Evolutionary conservation across 1,140 invertebrate species (phyloP), one percentile per base, ranked within the genome.

Genomic region (Trigoniulus corallinus): DNA sequence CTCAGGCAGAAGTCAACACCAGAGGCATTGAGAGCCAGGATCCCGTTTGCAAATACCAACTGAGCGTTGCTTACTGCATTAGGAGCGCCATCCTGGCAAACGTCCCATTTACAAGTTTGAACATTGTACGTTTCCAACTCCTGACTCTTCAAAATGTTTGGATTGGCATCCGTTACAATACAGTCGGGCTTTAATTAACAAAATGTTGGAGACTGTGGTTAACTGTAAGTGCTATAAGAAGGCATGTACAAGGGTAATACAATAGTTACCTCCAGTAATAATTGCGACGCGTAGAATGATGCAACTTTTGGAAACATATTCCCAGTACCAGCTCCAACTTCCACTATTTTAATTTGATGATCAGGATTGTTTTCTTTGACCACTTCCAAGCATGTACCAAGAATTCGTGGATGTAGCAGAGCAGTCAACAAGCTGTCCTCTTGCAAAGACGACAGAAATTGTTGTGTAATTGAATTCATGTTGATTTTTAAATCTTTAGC

Each of bases 1-100:
- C 71, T 7, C 3, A 51, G 2, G n/a, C 7, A 43, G 3, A 22
- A 3, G 13, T 3, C 3, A 12, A 46, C 21, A 12, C 3, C 22
- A 4, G 20, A 18, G 18, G 7, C n/a, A 24, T 23, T 4, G 3
- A 22, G 3, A 43, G 13, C n/a, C 20, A 51, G 22, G 4, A 65
- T 48, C 53, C 67, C 63, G 43, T 61, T 62, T 13, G 59, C 58
- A 21, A 71, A 54, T 15, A 68, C 54, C 1, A 71, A 53, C 49
- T 71, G 62, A 20, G 54, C 39, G 23, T 61, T 59, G 2, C 54
- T 53, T 4, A 62, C 40, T 29, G 12, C 12, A 39, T 46, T 48
- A 13, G 42, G 23, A 18, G 60, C 53, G 15, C 53, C 39, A 25
- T 49, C 55, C 51, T 42, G 54, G 54, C 53, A 58, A 46, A 44